Base-by-base conservation (phyloP, 2,113 vertebrate genomes). In the Cheilinus undulatus region DNA sequence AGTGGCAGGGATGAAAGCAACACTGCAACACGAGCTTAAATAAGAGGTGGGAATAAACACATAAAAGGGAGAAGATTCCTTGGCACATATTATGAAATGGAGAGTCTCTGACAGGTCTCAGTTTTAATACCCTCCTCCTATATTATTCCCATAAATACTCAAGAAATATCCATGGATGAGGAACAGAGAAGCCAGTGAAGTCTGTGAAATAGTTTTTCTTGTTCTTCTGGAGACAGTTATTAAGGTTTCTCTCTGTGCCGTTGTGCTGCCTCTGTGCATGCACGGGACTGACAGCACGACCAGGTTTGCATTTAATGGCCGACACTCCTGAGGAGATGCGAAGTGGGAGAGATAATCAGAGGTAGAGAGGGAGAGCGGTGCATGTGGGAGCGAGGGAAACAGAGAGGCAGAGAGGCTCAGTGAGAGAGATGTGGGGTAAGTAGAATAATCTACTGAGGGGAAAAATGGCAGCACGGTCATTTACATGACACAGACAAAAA, bases 301-400 rank as follows among this genome's bases (percentile, higher is more conserved):
- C 73, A 60, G 81, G 85, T 79, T 83, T 82, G 85, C 68, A 83
- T 91, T 89, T 91, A 91, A 92, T 90, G 86, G 88, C 81, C 69
- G 50, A 71, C 58, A 64, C 82, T 83, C 76, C 80, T 56, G 86
- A 91, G 82, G 73, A 86, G 76, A 78, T 57, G 78, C 56, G 49
- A 88, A 89, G 81, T 71, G 88, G 88, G 83, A 89, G 88, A 90
- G 87, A 92, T 91, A 87, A 92, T 91, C 91, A 92, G 90, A 91
- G 77, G 65, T 11, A 72, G 75, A 82, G 73, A 84, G 19, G 66
- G 66, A 79, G 79, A 77, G 50, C 3, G 9, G 27, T 78, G 58
- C 77, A 86, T 73, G 84, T 78, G 88, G 81, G 85, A 85, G 88
- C 83, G 49, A 78, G 63, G 60, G 51, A 60, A 80, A 64, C 60